Evolutionary conservation across 2,113 vertebrate genomes (phyloP).

Genomic region (Pleuronectes platessa): DNA sequence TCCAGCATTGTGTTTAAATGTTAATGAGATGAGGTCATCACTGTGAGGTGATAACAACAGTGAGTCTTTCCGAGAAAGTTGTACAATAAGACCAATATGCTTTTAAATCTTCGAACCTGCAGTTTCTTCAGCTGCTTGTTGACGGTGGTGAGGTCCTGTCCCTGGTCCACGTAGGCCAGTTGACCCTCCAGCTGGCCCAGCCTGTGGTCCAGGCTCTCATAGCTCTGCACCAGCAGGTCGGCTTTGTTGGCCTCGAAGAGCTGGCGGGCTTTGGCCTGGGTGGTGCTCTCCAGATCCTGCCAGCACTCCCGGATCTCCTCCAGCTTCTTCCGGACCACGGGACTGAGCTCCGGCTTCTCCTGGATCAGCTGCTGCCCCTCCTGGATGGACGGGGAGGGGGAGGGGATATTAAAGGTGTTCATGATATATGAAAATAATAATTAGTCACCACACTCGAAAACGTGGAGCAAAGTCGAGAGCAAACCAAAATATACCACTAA

Average conservation of each 20-base stretch:
- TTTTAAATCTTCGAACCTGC: slow-evolving; percentile 32
- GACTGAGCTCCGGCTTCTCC: slow-evolving; percentile 91
- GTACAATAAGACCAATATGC: background rate
- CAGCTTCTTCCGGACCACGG: slow-evolving; percentile 86
- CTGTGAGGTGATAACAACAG: background rate
- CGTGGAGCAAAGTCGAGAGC: too few relatives aligned
- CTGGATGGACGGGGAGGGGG: slow-evolving; percentile 64
- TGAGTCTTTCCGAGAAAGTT: slow-evolving; percentile 11
- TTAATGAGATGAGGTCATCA: slow-evolving; percentile 26
- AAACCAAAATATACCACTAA: too few relatives aligned
- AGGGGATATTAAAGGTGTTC: too few relatives aligned
- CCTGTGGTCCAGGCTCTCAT: slow-evolving; percentile 86
- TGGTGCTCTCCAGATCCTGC: slow-evolving; percentile 90
- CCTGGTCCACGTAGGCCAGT: slow-evolving; percentile 84
- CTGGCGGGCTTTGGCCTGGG: slow-evolving; percentile 89
- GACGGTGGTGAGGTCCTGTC: slow-evolving; percentile 88
- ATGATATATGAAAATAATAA: too few relatives aligned
- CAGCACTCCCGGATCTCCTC: slow-evolving; percentile 91
- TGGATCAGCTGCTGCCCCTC: slow-evolving; percentile 91
- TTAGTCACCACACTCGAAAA: too few relatives aligned
- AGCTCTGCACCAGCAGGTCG: slow-evolving; percentile 89
- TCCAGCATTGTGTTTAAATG: slow-evolving; percentile 34
- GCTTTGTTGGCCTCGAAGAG: slow-evolving; percentile 91
- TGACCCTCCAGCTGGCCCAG: slow-evolving; percentile 88
- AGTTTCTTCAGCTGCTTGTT: slow-evolving; percentile 92